Percentiles rank a stretch among this genome's conserved stretches.
Evolutionary conservation across 2,888 invertebrate species (phyloP).

Genomic region (Stenurella melanura): DNA sequence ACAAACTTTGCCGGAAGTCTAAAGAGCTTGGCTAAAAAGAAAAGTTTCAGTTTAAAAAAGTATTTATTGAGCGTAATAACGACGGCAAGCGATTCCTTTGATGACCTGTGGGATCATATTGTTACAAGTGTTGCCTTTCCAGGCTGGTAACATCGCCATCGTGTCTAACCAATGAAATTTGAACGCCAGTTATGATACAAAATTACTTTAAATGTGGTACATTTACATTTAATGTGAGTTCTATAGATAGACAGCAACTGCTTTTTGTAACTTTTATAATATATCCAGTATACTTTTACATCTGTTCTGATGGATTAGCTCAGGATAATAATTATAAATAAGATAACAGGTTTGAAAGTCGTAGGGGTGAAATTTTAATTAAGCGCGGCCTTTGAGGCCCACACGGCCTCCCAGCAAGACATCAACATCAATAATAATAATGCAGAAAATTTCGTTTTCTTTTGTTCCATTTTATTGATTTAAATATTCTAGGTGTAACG

Average conservation of each 20-base stretch:
- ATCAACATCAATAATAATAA: too few species aligned
- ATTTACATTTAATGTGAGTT: background rate
- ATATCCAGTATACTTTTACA: too few species aligned
- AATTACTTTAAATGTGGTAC: background rate
- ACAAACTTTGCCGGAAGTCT: conserved; percentile 20
- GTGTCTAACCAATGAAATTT: background rate
- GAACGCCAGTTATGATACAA: background rate
- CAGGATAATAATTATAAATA: too few species aligned
- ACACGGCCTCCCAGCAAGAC: too few species aligned
- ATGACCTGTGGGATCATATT: conserved; percentile 25
- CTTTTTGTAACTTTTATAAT: too few species aligned
- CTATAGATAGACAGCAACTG: background rate
- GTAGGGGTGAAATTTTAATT: too few species aligned
- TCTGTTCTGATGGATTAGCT: too few species aligned
- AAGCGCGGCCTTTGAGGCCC: too few species aligned
- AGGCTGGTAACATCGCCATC: background rate
- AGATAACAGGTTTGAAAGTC: too few species aligned
- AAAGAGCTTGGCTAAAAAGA: conserved; percentile 5
- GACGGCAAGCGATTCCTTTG: conserved; percentile 25
- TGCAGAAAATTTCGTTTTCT: too few species aligned
- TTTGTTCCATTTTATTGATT: too few species aligned
- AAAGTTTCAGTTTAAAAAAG: conserved; percentile 30
- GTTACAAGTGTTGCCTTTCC: conserved; percentile 6
- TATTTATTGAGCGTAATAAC: conserved; percentile 30
- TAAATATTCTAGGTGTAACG: too few species aligned